Conservation (phyloP, 2,888 invertebrate genomes). For the Harpalus rubripes region DNA sequence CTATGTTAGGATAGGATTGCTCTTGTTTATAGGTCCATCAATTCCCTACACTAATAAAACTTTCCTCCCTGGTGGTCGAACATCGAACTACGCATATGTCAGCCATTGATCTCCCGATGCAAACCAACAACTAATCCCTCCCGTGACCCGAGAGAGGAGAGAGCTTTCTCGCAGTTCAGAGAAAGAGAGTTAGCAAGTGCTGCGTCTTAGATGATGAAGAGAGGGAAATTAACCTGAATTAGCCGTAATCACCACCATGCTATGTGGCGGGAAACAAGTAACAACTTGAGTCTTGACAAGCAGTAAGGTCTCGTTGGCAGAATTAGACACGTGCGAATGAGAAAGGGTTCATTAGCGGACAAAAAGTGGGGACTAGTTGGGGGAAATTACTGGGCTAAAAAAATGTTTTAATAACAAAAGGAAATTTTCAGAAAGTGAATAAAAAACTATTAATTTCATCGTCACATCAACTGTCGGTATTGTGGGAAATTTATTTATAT, state of each 20-base stretch:
- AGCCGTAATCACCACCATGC: conserved; percentile 37
- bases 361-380: not conserved
- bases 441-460: too few species aligned
- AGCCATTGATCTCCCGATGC: conserved; percentile 32
- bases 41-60: conserved; percentile 7
- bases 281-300: conserved; percentile 2
- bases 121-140: conserved; percentile 11
- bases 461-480: too few species aligned
- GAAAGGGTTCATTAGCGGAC: not conserved
- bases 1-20: not conserved
- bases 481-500: too few species aligned
- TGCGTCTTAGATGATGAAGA: conserved; percentile 27
- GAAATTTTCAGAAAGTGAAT: too few species aligned
- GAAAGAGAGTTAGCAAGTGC: not conserved
- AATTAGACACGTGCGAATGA: conserved; percentile 27
- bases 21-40: not conserved
- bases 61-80: not conserved
- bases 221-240: conserved; percentile 40
- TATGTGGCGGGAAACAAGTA: conserved; percentile 18
- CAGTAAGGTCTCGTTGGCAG: conserved; percentile 11
- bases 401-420: too few species aligned
- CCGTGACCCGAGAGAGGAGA: conserved; percentile 14
- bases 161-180: not conserved
- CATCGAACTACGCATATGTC: conserved; percentile 27
- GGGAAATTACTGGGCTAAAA: too few species aligned